These are phyloP conservation scores for Solea solea DNA, from an alignment of 2,113 vertebrate species.

Conservation along the genomic window DNA sequence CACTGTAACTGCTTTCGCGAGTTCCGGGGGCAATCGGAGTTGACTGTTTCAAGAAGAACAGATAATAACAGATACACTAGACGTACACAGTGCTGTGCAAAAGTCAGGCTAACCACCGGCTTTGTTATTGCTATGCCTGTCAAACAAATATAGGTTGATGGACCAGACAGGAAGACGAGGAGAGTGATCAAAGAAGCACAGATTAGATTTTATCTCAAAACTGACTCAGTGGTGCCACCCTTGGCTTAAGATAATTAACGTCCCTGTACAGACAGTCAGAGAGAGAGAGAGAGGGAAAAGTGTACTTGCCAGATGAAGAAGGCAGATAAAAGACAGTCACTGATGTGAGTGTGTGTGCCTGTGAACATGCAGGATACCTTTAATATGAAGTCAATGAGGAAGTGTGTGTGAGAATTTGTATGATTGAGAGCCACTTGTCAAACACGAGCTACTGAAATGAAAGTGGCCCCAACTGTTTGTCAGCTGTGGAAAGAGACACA, in stretches of 20 bases:
- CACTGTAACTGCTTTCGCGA: constrained; percentile 62
- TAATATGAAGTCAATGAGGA: background rate
- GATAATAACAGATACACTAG: constrained; percentile 46
- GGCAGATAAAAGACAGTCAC: constrained; percentile 5
- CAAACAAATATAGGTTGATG: background rate
- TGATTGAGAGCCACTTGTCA: constrained; percentile 32
- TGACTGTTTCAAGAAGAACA: constrained; percentile 56
- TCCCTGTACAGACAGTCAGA: constrained; percentile 41
- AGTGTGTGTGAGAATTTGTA: constrained; percentile 9
- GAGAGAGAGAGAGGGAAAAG: background rate
- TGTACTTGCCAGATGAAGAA: constrained; percentile 26
- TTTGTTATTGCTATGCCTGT: too few relatives aligned
- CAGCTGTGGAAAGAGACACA: background rate
- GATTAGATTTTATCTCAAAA: constrained; percentile 74
- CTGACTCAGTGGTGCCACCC: constrained; percentile 63
- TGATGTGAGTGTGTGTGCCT: background rate
- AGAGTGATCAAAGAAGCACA: constrained; percentile 57
- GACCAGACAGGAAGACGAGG: constrained; percentile 57
- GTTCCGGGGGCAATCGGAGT: constrained; percentile 16
- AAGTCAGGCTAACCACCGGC: too few relatives aligned
- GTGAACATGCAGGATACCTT: background rate
- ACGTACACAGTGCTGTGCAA: constrained; percentile 37
- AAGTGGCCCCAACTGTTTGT: constrained; percentile 13
- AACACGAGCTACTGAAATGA: constrained; percentile 25
- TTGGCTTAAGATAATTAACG: constrained; percentile 69